These are phyloP conservation scores for Arge pagana DNA, from an alignment of 2,888 invertebrate species.

Conservation along the genomic window DNA sequence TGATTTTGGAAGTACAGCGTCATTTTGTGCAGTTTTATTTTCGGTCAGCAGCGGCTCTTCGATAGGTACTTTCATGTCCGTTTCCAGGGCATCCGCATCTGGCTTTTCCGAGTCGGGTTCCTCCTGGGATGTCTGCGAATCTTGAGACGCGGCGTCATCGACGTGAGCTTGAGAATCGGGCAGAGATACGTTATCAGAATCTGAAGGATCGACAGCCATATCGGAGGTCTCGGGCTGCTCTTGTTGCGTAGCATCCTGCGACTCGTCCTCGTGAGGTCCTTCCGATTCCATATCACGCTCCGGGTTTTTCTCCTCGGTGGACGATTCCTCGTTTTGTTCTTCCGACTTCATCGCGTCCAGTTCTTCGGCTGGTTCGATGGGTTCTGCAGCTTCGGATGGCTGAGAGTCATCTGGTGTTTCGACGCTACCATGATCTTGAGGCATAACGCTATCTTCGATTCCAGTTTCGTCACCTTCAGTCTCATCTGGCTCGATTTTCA, in stretches of 20 bases:
- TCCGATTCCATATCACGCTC: conserved; percentile 21
- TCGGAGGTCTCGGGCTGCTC: neutral
- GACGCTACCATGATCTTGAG: conserved; percentile 29
- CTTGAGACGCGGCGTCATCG: conserved; percentile 42
- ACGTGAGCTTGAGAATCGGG: conserved; percentile 30
- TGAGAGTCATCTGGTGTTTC: conserved; percentile 33
- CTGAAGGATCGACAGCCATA: conserved; percentile 4
- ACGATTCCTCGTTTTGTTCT: neutral
- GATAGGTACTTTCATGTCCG: conserved; percentile 20
- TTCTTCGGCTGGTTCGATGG: neutral
- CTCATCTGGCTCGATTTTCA: conserved; percentile 28
- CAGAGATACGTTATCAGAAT: conserved; percentile 29
- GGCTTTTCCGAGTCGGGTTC: conserved; percentile 29
- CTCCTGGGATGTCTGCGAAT: conserved; percentile 38
- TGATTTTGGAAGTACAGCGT: conserved; percentile 51
- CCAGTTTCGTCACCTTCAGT: conserved; percentile 28
- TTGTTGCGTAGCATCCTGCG: conserved; percentile 13
- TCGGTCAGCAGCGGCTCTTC: conserved; percentile 27
- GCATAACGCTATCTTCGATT: conserved; percentile 26
- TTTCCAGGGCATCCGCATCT: too few species aligned
- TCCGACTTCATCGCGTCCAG: neutral
- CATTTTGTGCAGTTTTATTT: conserved; percentile 21
- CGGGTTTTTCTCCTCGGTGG: conserved; percentile 21
- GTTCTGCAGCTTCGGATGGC: conserved; percentile 22
- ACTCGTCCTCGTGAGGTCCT: conserved; percentile 21